A percentile compares a stretch with the other conserved stretches of the same genome.
These are phyloP conservation scores for Autographa pulchrina DNA, from an alignment of 2,888 invertebrate species.

Conservation along the genomic window DNA sequence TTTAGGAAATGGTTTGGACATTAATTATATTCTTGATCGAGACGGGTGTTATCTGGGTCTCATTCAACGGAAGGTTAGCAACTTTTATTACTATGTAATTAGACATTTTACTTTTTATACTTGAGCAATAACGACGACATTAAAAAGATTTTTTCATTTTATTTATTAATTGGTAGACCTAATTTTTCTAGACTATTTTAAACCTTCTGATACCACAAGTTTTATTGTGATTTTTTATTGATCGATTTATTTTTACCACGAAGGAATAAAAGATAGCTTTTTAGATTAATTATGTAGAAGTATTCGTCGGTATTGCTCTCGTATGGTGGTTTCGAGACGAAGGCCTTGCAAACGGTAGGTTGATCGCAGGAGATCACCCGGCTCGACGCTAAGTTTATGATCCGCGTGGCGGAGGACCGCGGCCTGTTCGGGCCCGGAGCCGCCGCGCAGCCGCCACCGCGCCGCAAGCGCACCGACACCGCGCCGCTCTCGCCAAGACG, in stretches of 20 bases:
- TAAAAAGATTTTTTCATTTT: not conserved
- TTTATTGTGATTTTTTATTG: too few relatives aligned
- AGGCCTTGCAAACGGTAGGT: conserved; percentile 67
- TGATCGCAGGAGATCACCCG: conserved; percentile 91
- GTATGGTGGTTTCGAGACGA: conserved; percentile 36
- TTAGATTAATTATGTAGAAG: not conserved
- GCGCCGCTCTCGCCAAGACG: conserved; percentile 74
- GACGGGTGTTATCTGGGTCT: conserved; percentile 92
- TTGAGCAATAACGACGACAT: conserved; percentile 3
- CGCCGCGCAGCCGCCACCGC: conserved; percentile 76
- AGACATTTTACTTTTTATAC: not conserved
- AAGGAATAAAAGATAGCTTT: too few relatives aligned
- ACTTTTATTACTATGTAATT: conserved; percentile 14
- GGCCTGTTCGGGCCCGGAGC: conserved; percentile 92
- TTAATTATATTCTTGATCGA: conserved; percentile 84
- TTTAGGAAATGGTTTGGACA: conserved; percentile 83
- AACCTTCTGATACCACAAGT: too few relatives aligned
- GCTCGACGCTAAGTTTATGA: conserved; percentile 95
- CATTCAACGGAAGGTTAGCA: conserved; percentile 90
- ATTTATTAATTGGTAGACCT: not conserved
- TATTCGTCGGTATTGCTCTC: conserved; percentile 4
- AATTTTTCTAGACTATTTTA: too few relatives aligned
- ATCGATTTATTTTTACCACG: too few relatives aligned
- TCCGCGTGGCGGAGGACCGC: conserved; percentile 94
- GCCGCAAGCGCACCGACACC: conserved; percentile 71